Evolutionary conservation across 2,113 vertebrate species (phyloP).

Genomic region (Oreochromis niloticus): DNA sequence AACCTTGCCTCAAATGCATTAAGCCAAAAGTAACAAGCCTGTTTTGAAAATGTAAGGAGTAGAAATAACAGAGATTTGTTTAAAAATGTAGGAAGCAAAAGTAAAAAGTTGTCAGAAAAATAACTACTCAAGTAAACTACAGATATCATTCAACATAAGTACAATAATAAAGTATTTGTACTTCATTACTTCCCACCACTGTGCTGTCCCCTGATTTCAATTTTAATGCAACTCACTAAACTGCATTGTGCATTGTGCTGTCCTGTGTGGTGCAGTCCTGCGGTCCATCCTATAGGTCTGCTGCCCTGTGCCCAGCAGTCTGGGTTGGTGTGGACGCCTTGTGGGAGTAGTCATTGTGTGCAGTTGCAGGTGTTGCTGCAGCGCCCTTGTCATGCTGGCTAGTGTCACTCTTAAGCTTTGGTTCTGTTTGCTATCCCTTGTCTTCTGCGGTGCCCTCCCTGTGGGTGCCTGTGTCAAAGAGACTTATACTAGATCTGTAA

Average conservation of each 20-base stretch:
- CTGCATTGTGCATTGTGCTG: background rate
- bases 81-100: background rate
- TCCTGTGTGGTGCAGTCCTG: background rate
- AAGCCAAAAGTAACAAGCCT: background rate
- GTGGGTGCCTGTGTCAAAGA: background rate
- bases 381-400: background rate
- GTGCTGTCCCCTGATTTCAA: background rate
- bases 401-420: background rate
- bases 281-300: background rate
- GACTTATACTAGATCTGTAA: background rate
- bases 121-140: background rate
- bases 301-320: background rate
- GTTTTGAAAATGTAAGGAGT: background rate
- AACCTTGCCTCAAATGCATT: background rate
- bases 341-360: background rate
- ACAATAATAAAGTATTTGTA: background rate
- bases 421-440: background rate
- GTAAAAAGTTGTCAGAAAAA: background rate
- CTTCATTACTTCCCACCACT: background rate
- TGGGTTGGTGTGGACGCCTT: background rate
- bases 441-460: background rate
- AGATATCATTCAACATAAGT: background rate
- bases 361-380: background rate
- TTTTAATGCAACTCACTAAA: background rate
- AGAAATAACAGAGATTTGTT: background rate